Evolutionary conservation across 2,113 vertebrate genomes (phyloP).

Genomic region (Salvator merianae): DNA sequence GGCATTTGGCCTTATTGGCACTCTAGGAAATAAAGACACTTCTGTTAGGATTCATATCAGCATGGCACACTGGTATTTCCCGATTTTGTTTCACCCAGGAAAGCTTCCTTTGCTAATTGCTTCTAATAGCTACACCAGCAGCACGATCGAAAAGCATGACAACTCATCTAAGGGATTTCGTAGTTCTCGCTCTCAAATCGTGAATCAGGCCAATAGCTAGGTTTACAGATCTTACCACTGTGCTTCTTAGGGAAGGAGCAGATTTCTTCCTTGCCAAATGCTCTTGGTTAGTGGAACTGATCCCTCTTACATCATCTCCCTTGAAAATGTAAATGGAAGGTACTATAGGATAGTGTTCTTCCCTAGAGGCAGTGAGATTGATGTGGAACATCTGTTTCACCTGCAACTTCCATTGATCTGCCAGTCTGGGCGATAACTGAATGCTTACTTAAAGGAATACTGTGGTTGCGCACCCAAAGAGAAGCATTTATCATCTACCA

Average conservation of each 20-base stretch:
- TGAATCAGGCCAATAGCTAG: not conserved
- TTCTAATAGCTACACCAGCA: not conserved
- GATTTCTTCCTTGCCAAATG: not conserved
- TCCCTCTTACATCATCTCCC: not conserved
- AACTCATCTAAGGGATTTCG: not conserved
- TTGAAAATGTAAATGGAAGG: constrained; percentile 11
- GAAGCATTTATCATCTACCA: not conserved
- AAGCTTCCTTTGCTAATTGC: not conserved
- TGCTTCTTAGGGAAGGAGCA: not conserved
- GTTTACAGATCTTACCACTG: not conserved
- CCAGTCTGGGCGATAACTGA: not conserved
- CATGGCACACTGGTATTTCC: not conserved
- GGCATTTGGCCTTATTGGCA: too few species aligned
- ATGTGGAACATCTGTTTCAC: not conserved
- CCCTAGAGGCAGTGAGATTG: constrained; percentile 5
- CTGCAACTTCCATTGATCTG: not conserved
- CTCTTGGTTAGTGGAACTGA: not conserved
- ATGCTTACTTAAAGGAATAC: constrained; percentile 15
- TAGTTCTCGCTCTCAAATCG: not conserved
- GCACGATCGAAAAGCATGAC: not conserved
- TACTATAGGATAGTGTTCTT: not conserved
- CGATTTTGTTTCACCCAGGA: not conserved
- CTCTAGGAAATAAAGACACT: not conserved
- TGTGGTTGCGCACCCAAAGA: not conserved
- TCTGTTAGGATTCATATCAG: not conserved